Conservation (phyloP, 2,113 vertebrate genomes). For the Hemicordylus capensis region DNA sequence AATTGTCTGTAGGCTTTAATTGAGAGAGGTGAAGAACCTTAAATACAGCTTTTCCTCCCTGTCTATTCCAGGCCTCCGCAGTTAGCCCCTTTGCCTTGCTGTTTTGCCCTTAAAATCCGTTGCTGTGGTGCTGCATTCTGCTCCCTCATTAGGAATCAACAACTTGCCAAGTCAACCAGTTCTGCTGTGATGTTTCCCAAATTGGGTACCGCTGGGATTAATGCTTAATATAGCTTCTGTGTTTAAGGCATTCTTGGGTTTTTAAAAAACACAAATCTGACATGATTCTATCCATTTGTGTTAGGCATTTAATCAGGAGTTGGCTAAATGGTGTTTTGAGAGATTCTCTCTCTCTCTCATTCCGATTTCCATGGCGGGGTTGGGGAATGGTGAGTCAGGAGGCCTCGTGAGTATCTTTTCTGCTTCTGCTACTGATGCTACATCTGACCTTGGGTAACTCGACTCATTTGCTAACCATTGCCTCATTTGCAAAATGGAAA, state of each 20-base stretch:
- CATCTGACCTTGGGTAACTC: conserved; percentile 15
- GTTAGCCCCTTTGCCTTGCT: conserved; percentile 55
- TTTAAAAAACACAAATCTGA: conserved; percentile 22
- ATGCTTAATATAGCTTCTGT: conserved; percentile 36
- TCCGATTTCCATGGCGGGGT: conserved; percentile 33
- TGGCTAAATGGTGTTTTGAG: conserved; percentile 60
- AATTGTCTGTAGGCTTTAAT: conserved; percentile 10
- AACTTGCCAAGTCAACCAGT: conserved; percentile 34
- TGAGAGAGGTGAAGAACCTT: not conserved
- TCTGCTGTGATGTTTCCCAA: conserved; percentile 48
- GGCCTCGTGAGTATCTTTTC: conserved; percentile 53
- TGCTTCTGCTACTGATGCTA: conserved; percentile 27
- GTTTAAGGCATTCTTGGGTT: not conserved
- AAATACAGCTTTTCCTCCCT: conserved; percentile 3
- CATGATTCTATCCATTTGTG: conserved; percentile 47
- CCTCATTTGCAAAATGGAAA: not conserved
- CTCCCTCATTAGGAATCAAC: conserved; percentile 56
- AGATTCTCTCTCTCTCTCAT: conserved; percentile 40
- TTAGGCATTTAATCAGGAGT: conserved; percentile 66
- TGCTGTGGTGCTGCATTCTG: conserved; percentile 20
- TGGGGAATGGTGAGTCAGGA: conserved; percentile 22
- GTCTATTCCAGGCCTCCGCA: conserved; percentile 16
- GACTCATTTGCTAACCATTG: not conserved
- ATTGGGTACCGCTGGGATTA: conserved; percentile 57
- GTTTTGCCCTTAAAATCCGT: conserved; percentile 34